phyloP scores from a whole-genome alignment of 2,797 vertebrate genomes.

The Spondyliosoma cantharus region DNA sequence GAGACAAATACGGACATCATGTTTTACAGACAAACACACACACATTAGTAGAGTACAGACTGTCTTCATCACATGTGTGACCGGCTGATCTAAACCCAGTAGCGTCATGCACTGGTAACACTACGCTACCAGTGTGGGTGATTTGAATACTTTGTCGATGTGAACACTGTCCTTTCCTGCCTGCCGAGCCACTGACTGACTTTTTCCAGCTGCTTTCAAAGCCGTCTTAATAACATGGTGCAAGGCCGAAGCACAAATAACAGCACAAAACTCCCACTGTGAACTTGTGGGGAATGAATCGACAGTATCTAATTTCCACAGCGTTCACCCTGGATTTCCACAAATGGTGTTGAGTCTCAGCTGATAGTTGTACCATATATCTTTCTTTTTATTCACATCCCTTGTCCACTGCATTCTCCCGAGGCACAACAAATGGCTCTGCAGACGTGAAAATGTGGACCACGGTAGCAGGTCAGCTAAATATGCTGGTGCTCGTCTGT shows the following conservation, averaged over 20 bases:
- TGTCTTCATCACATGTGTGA: conserved; percentile 1
- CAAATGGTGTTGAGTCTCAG: background rate
- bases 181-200: background rate
- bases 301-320: conserved; percentile 24
- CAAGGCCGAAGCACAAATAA: conserved; percentile 30
- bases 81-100: background rate
- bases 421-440: conserved; percentile 13
- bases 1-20: background rate
- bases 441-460: conserved; percentile 3
- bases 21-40: conserved; percentile 1
- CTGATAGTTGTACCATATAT: conserved; percentile 6
- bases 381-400: conserved; percentile 7
- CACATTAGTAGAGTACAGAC: background rate
- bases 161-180: conserved; percentile 16
- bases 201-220: conserved; percentile 30
- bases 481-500: background rate
- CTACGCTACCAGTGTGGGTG: background rate
- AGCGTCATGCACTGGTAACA: conserved; percentile 7
- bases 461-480: background rate
- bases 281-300: conserved; percentile 26
- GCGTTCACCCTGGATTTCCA: background rate
- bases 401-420: conserved; percentile 1
- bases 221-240: conserved; percentile 28
- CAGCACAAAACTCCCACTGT: conserved; percentile 19
- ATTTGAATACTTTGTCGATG: conserved; percentile 23